Conservation (phyloP, 23 tunicate genomes). For the Ciona savignyi region DNA sequence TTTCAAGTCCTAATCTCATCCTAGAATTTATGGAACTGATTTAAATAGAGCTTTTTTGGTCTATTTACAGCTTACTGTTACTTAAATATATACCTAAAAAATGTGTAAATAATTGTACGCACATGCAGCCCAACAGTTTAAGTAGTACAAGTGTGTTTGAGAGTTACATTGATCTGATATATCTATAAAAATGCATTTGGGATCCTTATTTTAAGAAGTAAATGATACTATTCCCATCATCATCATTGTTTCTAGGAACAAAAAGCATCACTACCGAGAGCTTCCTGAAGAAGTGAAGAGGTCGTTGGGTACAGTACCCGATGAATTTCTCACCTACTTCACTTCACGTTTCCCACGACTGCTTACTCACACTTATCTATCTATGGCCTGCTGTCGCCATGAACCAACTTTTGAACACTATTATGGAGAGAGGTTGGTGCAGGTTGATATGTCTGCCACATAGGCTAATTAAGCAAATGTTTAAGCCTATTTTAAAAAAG, state of each 20-base stretch:
- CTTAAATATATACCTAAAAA: background rate
- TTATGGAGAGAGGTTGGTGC: conserved; percentile 46
- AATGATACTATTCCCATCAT: background rate
- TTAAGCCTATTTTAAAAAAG: background rate
- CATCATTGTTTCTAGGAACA: too few relatives aligned
- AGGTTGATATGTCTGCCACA: background rate
- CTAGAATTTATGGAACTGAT: too few relatives aligned
- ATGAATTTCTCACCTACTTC: conserved; percentile 60
- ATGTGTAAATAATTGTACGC: background rate
- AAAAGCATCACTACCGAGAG: conserved; percentile 86
- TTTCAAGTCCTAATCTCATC: background rate
- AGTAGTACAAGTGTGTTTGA: too few relatives aligned
- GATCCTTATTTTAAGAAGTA: background rate
- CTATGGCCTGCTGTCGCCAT: conserved; percentile 56
- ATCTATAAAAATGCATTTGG: too few relatives aligned
- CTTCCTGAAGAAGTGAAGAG: conserved; percentile 63
- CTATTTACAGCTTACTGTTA: too few relatives aligned
- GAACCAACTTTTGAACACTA: conserved; percentile 38
- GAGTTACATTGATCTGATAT: too few relatives aligned
- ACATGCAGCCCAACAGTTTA: too few relatives aligned
- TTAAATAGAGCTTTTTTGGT: too few relatives aligned
- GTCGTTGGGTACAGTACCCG: conserved; percentile 70
- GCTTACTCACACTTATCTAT: conserved; percentile 66
- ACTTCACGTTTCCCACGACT: conserved; percentile 73
- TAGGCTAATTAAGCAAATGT: too few relatives aligned